These are phyloP conservation scores for Sebastes fasciatus DNA, from an alignment of 2,113 vertebrate genomes.

Conservation along the genomic window DNA sequence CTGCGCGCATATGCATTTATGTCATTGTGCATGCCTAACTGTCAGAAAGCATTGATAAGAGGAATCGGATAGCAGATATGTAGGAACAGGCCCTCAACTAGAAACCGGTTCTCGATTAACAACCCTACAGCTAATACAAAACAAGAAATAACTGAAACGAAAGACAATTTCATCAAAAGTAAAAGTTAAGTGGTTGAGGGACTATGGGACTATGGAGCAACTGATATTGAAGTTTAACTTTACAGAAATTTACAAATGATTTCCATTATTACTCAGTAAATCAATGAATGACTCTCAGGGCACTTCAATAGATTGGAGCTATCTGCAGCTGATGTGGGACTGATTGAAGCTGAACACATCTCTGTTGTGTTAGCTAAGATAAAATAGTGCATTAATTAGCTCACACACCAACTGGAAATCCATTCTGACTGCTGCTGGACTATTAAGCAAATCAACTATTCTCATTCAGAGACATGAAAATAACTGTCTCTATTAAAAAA, in stretches of 20 bases:
- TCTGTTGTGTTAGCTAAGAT: neutral
- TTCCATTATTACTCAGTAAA: neutral
- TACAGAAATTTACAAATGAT: neutral
- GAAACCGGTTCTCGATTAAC: too few relatives aligned
- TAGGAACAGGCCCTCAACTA: too few relatives aligned
- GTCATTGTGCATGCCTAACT: too few relatives aligned
- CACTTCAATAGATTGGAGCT: slow-evolving; percentile 20
- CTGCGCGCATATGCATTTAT: too few relatives aligned
- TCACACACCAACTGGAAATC: neutral
- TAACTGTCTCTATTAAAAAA: too few relatives aligned
- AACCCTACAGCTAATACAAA: neutral
- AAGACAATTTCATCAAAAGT: neutral
- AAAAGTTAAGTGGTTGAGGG: neutral
- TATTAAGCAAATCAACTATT: neutral
- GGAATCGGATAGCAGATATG: too few relatives aligned
- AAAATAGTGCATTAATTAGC: slow-evolving; percentile 20
- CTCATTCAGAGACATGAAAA: too few relatives aligned
- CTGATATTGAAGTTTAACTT: neutral
- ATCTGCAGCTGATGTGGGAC: slow-evolving; percentile 19
- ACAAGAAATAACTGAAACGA: neutral
- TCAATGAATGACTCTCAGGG: slow-evolving; percentile 29
- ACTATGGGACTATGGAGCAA: neutral
- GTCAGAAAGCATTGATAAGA: too few relatives aligned
- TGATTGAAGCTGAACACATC: slow-evolving; percentile 22
- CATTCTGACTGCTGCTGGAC: neutral